Evolutionary conservation across 2,797 vertebrate genomes (phyloP), one percentile per base, ranked within the genome.

Genomic region (Catharus ustulatus): DNA sequence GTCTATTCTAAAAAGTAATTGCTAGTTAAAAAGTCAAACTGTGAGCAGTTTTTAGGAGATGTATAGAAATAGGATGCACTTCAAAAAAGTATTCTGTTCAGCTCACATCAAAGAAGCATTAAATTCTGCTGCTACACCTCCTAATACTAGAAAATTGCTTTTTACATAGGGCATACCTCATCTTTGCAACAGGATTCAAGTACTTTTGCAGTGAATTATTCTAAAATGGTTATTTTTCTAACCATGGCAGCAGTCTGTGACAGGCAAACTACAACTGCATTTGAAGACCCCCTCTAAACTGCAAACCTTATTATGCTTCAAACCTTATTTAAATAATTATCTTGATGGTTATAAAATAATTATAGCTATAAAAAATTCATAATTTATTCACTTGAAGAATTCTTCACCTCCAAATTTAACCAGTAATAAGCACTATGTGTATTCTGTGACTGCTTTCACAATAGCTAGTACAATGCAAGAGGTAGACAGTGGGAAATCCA

Each of bases 381-480:
- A 15, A 57, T 29, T 83, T 42, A 68, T 88, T 84, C 21, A 40
- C 43, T 68, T 64, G 27, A 62, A 45, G 64, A 80, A 66, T n/a
- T 63, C 16, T 57, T 78, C 29, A 24, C 8, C 27, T 45, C 21
- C 11, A 16, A 82, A 40, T n/a, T 51, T 64, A 73, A 79, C 20
- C 63, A 87, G 12, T 18, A 67, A 11, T 7, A 57, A 1, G 23
- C 23, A 51, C 46, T 14, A 20, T 1, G 2, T 16, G 8, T 27
- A 24, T 34, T 71, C 11, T 38, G 67, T 30, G 49, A 68, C 24
- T 2, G 1, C 54, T 89, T 80, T 74, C 49, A 64, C 51, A 62
- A 42, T 1, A 49, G 32, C 19, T 18, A 43, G 12, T 27, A 20
- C 51, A 82, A 75, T 0, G 0, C n/a, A 42, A 40, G 23, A 57